Conservation (phyloP, 2,797 vertebrate species). For the Sebastes jordani region DNA sequence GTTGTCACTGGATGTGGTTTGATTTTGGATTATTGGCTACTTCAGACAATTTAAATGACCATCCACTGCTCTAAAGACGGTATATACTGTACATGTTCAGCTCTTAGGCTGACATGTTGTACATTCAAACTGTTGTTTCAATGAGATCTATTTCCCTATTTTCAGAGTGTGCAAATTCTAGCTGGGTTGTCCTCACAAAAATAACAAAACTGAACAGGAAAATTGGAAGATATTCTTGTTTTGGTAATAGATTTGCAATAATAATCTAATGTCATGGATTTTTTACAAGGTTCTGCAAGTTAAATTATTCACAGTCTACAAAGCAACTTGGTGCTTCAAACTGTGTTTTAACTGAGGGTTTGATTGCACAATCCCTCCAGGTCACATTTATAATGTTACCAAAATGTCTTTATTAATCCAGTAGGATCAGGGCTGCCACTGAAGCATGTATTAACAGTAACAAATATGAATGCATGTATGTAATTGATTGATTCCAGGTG, state of each 20-base stretch:
- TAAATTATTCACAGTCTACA: not conserved
- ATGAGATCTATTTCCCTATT: not conserved
- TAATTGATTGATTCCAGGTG: not conserved
- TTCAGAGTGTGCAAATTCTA: not conserved
- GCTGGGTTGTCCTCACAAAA: not conserved
- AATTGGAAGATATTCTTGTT: not conserved
- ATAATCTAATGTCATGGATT: not conserved
- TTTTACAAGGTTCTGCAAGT: not conserved
- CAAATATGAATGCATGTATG: not conserved
- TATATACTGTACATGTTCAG: not conserved
- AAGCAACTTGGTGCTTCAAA: not conserved
- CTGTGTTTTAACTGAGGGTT: not conserved
- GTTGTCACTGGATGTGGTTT: not conserved
- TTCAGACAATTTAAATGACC: not conserved
- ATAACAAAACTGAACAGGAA: not conserved
- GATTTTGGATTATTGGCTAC: slow-evolving; percentile 7
- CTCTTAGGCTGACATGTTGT: not conserved
- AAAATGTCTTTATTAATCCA: not conserved
- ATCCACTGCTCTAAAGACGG: not conserved
- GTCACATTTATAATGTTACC: not conserved
- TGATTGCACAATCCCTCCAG: not conserved
- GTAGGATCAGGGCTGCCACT: not conserved
- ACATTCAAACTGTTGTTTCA: not conserved
- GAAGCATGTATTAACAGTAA: not conserved
- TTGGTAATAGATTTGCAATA: not conserved